phyloP scores from a whole-genome alignment of 2,888 invertebrate species.

The Steinernema carpocapsae region DNA sequence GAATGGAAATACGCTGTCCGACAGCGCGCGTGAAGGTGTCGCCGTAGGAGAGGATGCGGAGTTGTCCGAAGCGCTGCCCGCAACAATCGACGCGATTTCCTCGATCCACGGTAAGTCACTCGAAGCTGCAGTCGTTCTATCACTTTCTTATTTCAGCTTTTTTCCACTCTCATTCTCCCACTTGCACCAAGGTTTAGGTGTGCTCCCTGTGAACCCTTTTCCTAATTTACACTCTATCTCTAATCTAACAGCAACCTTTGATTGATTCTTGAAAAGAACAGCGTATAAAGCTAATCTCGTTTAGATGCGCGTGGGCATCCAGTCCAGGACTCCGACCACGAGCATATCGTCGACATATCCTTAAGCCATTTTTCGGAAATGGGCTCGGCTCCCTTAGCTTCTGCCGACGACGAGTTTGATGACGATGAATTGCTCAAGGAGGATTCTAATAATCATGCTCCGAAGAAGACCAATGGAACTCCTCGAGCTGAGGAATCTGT shows the following conservation, averaged over 20 bases:
- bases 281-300: neutral
- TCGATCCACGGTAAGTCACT: neutral
- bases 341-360: conserved; percentile 20
- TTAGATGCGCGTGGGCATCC: neutral
- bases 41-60: conserved; percentile 1
- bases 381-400: conserved; percentile 9
- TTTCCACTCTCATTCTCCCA: neutral
- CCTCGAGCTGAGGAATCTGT: neutral
- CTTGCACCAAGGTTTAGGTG: conserved; percentile 16
- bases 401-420: conserved; percentile 41
- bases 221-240: neutral
- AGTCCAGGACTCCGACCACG: conserved; percentile 20
- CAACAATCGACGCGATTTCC: conserved; percentile 21
- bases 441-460: conserved; percentile 29
- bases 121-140: neutral
- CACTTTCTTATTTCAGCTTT: neutral
- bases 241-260: conserved; percentile 18
- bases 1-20: conserved; percentile 15
- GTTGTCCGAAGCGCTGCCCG: neutral
- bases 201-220: conserved; percentile 11
- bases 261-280: neutral
- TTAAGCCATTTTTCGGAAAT: conserved; percentile 21
- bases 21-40: neutral
- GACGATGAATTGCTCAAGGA: conserved; percentile 38
- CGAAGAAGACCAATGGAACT: neutral